These are phyloP conservation scores for Limenitis camilla DNA, from an alignment of 2,888 invertebrate genomes.

Conservation along the genomic window DNA sequence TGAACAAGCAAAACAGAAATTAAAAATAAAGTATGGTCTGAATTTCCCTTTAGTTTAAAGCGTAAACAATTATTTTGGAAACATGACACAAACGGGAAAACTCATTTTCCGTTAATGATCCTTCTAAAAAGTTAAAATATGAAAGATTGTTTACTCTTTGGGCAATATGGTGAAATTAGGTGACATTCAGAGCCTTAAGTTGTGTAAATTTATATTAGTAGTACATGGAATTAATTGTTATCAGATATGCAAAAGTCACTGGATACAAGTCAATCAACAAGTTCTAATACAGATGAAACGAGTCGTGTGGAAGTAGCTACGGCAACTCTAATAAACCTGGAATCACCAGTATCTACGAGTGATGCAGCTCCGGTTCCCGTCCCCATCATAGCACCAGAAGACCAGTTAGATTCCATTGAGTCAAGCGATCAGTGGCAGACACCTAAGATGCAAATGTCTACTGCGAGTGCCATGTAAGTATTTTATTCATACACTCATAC, in stretches of 20 bases:
- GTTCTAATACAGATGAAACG: constrained; percentile 54
- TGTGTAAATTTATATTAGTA: too few relatives aligned
- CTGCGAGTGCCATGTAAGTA: constrained; percentile 56
- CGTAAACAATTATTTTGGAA: too few relatives aligned
- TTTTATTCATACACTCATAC: too few relatives aligned
- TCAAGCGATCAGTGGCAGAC: constrained; percentile 58
- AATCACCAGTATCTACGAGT: constrained; percentile 47
- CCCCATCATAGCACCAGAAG: constrained; percentile 34
- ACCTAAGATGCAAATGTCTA: constrained; percentile 54
- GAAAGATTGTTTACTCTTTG: too few relatives aligned
- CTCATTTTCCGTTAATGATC: too few relatives aligned
- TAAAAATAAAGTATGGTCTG: too few relatives aligned
- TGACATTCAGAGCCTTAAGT: too few relatives aligned
- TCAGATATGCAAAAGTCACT: constrained; percentile 45
- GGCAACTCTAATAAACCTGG: constrained; percentile 60
- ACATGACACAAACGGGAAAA: too few relatives aligned
- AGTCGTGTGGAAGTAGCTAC: constrained; percentile 56
- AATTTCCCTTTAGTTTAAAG: too few relatives aligned
- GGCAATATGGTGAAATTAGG: too few relatives aligned
- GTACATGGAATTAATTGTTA: neutral
- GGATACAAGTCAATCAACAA: constrained; percentile 62
- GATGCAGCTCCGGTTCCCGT: constrained; percentile 26
- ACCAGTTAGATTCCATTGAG: constrained; percentile 66
- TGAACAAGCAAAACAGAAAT: too few relatives aligned
- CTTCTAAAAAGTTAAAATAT: too few relatives aligned